A percentile compares a stretch with the other conserved stretches of the same genome.
phyloP scores from a whole-genome alignment of 2,113 vertebrate genomes.

The Equus quagga region DNA sequence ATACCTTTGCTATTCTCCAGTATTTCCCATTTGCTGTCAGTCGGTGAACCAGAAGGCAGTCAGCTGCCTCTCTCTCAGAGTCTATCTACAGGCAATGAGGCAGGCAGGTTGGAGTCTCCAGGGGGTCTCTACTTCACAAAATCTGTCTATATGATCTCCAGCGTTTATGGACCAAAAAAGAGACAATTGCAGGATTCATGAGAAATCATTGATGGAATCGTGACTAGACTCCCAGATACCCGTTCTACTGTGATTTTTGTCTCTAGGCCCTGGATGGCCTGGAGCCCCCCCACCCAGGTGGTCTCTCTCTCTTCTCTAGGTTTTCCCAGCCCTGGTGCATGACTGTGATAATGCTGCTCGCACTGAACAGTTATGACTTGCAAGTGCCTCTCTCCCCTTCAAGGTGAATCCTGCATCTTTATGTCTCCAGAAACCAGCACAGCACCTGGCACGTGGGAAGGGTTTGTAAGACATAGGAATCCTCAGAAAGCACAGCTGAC shows the following conservation, averaged over 20 bases:
- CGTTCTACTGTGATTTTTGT: not conserved
- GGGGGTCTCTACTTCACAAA: not conserved
- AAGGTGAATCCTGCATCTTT: not conserved
- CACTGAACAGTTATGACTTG: not conserved
- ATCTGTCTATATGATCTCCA: not conserved
- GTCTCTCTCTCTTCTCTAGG: not conserved
- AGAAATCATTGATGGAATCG: not conserved
- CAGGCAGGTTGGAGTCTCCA: not conserved
- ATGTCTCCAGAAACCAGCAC: not conserved
- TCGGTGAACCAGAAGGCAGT: not conserved
- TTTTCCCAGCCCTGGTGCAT: no score
- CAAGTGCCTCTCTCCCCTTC: not conserved
- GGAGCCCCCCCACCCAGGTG: accelerated
- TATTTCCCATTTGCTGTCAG: not conserved
- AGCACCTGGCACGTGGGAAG: not conserved
- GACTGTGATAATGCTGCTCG: not conserved
- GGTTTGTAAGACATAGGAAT: not conserved
- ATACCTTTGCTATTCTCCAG: not conserved
- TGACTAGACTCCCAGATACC: not conserved
- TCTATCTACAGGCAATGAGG: not conserved
- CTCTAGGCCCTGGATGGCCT: not conserved
- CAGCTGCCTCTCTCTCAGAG: not conserved
- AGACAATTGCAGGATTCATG: not conserved
- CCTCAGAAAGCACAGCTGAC: not conserved
- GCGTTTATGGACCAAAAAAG: not conserved